Conservation (phyloP, 2,113 vertebrate species). For the Globicephala melas region DNA sequence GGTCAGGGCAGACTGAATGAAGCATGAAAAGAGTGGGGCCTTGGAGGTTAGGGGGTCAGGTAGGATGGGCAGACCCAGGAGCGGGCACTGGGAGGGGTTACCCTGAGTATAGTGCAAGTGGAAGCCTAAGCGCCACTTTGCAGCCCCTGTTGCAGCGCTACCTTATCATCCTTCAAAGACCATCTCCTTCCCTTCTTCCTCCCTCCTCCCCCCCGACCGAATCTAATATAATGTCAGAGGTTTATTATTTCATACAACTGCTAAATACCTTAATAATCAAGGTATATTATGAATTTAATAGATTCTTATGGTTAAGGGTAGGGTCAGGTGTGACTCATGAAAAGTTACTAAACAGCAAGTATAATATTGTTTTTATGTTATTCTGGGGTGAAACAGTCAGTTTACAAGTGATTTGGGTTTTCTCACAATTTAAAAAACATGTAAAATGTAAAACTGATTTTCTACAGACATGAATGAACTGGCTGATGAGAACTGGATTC, state of each 20-base stretch:
- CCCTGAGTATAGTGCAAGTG: rapidly evolving
- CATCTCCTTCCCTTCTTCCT: neutral
- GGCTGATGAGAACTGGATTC: neutral
- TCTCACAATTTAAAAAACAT: neutral
- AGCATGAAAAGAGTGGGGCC: neutral
- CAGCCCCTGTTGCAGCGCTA: neutral
- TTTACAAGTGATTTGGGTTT: slow-evolving; percentile 9
- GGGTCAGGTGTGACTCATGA: neutral
- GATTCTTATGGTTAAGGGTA: neutral
- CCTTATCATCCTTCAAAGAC: neutral
- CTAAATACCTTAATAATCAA: neutral
- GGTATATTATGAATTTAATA: neutral
- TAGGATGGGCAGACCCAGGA: neutral
- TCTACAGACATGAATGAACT: neutral
- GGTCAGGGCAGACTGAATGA: neutral
- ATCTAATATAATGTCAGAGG: neutral
- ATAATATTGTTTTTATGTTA: neutral
- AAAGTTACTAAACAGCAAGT: neutral
- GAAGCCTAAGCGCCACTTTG: neutral
- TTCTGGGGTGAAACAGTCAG: neutral
- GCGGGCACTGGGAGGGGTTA: too few relatives aligned
- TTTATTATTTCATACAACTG: neutral
- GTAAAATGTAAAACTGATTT: neutral
- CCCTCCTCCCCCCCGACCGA: neutral
- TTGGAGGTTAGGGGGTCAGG: neutral